These are phyloP conservation scores for Melanchra persicariae DNA, from an alignment of 2,888 invertebrate species.

Conservation along the genomic window DNA sequence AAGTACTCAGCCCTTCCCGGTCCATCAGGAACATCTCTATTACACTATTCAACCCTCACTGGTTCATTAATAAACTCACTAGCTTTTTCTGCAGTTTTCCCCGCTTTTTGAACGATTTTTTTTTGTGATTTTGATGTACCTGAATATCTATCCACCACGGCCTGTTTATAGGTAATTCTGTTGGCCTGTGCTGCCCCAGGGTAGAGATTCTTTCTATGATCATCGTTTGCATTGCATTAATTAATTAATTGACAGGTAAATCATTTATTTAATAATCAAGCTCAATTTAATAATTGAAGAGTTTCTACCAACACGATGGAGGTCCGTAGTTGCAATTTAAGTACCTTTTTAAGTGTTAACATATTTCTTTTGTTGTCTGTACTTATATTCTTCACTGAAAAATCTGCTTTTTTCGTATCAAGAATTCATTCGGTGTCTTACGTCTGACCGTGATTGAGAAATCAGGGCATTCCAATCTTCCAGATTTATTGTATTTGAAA, in stretches of 20 bases:
- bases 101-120: background rate
- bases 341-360: background rate
- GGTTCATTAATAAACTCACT: conserved; percentile 17
- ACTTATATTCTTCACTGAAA: background rate
- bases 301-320: no score
- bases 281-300: no score
- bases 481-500: conserved; percentile 42
- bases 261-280: no score
- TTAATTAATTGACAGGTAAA: no score
- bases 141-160: no score
- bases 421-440: conserved; percentile 7
- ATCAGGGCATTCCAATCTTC: conserved; percentile 32
- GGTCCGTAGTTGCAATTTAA: no score
- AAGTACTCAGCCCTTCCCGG: conserved; percentile 18
- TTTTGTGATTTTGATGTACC: no score
- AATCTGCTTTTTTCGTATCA: background rate
- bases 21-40: conserved; percentile 30
- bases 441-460: conserved; percentile 19
- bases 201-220: no score
- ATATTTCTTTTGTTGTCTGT: no score
- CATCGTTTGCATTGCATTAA: no score
- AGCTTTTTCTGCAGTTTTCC: background rate
- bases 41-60: conserved; percentile 21
- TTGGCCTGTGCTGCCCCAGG: no score
- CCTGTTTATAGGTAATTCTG: no score